Conservation (phyloP, 2,888 invertebrate species). For the Steromphala cineraria region DNA sequence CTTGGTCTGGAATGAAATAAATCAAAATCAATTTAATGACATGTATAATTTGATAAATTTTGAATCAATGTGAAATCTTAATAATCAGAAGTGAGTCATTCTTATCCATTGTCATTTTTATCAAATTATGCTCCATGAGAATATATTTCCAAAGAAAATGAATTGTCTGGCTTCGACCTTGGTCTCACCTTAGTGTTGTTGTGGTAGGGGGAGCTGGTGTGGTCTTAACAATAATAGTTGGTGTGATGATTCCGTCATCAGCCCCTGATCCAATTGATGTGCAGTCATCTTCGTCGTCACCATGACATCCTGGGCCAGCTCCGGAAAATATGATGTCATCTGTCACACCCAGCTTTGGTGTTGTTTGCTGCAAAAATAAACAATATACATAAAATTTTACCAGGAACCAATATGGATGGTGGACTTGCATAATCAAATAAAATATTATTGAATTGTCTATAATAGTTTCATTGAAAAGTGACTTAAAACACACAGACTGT, state of each 20-base stretch:
- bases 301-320: slow-evolving; percentile 91
- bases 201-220: slow-evolving; percentile 55
- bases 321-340: slow-evolving; percentile 95
- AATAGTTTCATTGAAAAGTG: no score
- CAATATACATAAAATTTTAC: neutral
- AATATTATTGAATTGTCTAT: no score
- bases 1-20: slow-evolving; percentile 5
- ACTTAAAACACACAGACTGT: no score
- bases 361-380: slow-evolving; percentile 55
- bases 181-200: slow-evolving; percentile 65
- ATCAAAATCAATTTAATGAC: no score
- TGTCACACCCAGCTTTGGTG: slow-evolving; percentile 72
- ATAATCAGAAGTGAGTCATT: no score
- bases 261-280: slow-evolving; percentile 86
- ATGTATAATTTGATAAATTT: no score
- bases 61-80: no score
- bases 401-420: neutral
- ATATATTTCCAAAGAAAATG: no score
- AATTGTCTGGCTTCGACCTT: no score
- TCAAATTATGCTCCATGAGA: no score
- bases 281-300: slow-evolving; percentile 94
- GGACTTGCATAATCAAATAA: no score
- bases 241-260: slow-evolving; percentile 91
- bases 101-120: no score
- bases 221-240: slow-evolving; percentile 87